Base-by-base conservation (phyloP, 1,140 invertebrate species). In the Drosophila asahinai region DNA sequence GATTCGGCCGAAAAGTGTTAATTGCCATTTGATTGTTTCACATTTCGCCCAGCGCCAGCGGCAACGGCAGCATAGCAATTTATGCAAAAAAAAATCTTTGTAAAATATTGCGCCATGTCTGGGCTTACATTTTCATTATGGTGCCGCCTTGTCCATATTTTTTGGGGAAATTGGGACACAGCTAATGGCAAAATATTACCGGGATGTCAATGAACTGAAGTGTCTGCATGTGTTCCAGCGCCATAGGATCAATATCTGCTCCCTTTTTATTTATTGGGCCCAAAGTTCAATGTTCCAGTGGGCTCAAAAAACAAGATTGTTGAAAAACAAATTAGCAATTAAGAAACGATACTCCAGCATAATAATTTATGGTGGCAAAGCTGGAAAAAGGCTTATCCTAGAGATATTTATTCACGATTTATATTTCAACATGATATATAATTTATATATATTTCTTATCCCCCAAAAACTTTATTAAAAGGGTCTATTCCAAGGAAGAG, bases 121-220 rank as follows among this genome's bases (percentile, higher is more conserved):
- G 74, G 68, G 67, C 47, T 67, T 80, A 87, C 61, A 74, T 87
- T 81, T 87, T 78, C 86, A 87, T 89, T 89, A 89, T 87, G 68
- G 36, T 59, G 33, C 36, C 55, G 33, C 19, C 59, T 61, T n/a
- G n/a, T n/a, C 47, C 81, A 76, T 75, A 74, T 72, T 87, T 33
- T 60, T 71, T 80, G 51, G 51, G 67, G 63, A 70, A 73, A 78
- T 52, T 74, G 63, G 55, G 61, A 49, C 75, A 62, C 45, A 76
- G 49, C 54, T 81, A 87, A 89, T 80, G 81, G 84, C 81, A 86
- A 82, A 81, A 80, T 79, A 89, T 89, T 89, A 80, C 68, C 81
- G 49, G 64, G 80, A 90, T 89, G 84, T 89, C 84, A 89, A 89
- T 89, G 84, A 89, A 89, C 84, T 73, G 67, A 81, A 87, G 72